phyloP scores from a whole-genome alignment of 37 sponge, comb jelly and placozoan genomes.

The Spongia lamella region DNA sequence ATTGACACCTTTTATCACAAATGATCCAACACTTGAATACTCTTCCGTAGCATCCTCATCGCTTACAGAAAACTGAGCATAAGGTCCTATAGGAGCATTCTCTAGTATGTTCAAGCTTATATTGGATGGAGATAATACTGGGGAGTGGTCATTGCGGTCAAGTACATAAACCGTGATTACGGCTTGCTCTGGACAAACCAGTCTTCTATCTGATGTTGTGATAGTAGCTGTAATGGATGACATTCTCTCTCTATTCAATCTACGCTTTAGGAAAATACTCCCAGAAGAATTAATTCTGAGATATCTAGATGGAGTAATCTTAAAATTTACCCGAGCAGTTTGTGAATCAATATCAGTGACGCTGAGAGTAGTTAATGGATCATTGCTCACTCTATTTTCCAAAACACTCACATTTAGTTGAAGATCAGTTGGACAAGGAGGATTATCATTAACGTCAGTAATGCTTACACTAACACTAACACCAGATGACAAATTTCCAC shows the following conservation, averaged over 20 bases:
- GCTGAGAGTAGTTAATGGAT: slow-evolving; percentile 11
- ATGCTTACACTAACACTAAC: slow-evolving; percentile 42
- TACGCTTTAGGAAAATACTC: slow-evolving; percentile 19
- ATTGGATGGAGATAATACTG: slow-evolving; percentile 23
- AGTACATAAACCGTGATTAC: slow-evolving; percentile 26
- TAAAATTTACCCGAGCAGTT: too few relatives aligned
- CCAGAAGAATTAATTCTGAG: slow-evolving; percentile 42
- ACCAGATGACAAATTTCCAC: slow-evolving; percentile 31
- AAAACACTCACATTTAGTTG: slow-evolving; percentile 34
- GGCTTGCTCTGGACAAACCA: slow-evolving; percentile 6
- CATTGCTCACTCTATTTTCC: slow-evolving; percentile 19
- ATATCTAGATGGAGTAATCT: not conserved
- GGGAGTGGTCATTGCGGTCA: slow-evolving; percentile 56
- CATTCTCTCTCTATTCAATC: slow-evolving; percentile 40
- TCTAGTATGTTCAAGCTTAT: slow-evolving; percentile 26
- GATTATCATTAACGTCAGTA: slow-evolving; percentile 57
- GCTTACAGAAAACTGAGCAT: slow-evolving; percentile 19
- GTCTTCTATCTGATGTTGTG: slow-evolving; percentile 46
- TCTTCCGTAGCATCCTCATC: slow-evolving; percentile 43
- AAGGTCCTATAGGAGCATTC: slow-evolving; percentile 30
- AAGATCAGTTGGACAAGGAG: slow-evolving; percentile 20
- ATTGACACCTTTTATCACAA: slow-evolving; percentile 18
- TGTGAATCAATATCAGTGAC: slow-evolving; percentile 21
- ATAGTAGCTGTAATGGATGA: slow-evolving; percentile 26
- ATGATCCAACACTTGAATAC: slow-evolving; percentile 30